phyloP scores from a whole-genome alignment of 1,140 invertebrate genomes.

The Atta colombica region DNA sequence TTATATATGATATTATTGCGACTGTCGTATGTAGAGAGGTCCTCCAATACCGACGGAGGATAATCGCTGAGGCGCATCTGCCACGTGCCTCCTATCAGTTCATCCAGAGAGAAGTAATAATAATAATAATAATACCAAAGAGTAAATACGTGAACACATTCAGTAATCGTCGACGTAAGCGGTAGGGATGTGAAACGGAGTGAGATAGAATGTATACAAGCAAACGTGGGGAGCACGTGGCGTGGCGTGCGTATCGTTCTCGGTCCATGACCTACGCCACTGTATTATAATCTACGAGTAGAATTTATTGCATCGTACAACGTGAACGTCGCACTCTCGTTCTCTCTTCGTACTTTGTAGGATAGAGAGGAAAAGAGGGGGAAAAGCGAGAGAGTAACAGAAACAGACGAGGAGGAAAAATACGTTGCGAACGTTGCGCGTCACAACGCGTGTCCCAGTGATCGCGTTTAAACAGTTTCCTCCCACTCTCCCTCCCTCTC shows the following conservation, averaged over 20 bases:
- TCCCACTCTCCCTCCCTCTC: neutral
- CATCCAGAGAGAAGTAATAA: slow-evolving; percentile 76
- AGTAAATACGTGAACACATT: slow-evolving; percentile 79
- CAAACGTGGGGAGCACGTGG: slow-evolving; percentile 74
- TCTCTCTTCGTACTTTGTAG: slow-evolving; percentile 28
- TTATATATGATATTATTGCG: neutral
- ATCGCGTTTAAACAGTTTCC: slow-evolving; percentile 59
- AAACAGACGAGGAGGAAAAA: slow-evolving; percentile 43
- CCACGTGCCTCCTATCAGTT: slow-evolving; percentile 37
- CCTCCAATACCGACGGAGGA: slow-evolving; percentile 47
- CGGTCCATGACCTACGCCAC: slow-evolving; percentile 76
- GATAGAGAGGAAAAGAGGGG: slow-evolving; percentile 31
- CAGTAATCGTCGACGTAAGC: slow-evolving; percentile 66
- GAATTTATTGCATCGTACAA: slow-evolving; percentile 69
- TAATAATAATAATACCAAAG: slow-evolving; percentile 84
- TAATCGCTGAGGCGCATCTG: neutral
- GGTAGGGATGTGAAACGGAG: slow-evolving; percentile 55
- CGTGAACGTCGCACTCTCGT: slow-evolving; percentile 36
- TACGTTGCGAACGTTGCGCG: slow-evolving; percentile 6
- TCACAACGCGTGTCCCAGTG: slow-evolving; percentile 25
- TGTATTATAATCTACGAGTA: slow-evolving; percentile 77
- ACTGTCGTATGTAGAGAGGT: neutral
- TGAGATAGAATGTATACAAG: slow-evolving; percentile 65
- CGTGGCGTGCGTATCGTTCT: slow-evolving; percentile 69
- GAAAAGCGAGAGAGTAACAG: slow-evolving; percentile 1